Base-by-base conservation (phyloP, 1,140 invertebrate species). In the Drosophila pseudoananassae region DNA sequence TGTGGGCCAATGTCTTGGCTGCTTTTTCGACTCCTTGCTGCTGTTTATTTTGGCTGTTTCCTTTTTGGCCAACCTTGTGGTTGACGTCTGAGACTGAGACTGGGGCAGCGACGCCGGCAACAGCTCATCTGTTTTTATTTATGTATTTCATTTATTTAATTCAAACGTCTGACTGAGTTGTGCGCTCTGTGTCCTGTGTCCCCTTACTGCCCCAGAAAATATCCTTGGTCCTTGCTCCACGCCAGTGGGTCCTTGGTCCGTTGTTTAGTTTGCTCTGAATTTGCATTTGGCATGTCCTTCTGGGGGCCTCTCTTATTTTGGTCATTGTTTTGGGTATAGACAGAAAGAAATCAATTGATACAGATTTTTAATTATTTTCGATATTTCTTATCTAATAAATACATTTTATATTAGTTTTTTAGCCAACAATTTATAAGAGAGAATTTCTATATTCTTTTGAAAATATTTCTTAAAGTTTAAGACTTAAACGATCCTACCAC, bases 141-240 rank as follows among this genome's bases (percentile, higher is more conserved):
- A 84, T 80, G 81, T 80, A 84, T 85, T 85, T 85, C 73, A 85
- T 87, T 85, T 87, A 85, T 85, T 85, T 85, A 85, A 85, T 85
- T 85, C 63, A 84, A 76, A 69, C 59, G 81, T 74, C 81, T 84
- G 76, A 54, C 66, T 27, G 65, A 54, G 61, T 14, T 69, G 50
- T 46, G 49, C 38, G 59, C 59, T 36, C 63, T 51, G 59, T 23
- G 49, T 17, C 23, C 54, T 46, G 43, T 40, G 57, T 3, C 36
- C 46, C 59, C 68, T 46, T 70, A 38, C 61, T 66, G 38, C 59
- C 49, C 7, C 15, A 15, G 25, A 14, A 14, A 14, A 10, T 12
- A 20, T 17, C 15, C 33, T 43, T 14, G 4, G 65, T 40, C 66
- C 14, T 27, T 17, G 4, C 25, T 40, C 66, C 17, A 15, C 14